phyloP scores from a whole-genome alignment of 2,888 invertebrate species.

The Dynastes hyllus region DNA sequence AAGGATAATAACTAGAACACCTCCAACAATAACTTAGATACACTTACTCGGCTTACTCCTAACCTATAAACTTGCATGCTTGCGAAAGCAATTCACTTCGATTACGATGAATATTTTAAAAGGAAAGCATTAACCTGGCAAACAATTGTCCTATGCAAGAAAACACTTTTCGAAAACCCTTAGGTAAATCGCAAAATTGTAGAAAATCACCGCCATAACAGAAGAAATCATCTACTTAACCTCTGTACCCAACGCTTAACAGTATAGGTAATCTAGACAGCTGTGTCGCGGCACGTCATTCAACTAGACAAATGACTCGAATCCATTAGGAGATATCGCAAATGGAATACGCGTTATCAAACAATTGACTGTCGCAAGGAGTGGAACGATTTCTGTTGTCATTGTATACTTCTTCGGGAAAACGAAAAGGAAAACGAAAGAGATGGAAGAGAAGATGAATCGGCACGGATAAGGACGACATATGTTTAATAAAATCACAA shows the following conservation, averaged over 20 bases:
- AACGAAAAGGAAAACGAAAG: constrained; percentile 16
- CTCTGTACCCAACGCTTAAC: neutral
- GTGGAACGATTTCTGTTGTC: neutral
- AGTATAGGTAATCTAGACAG: neutral
- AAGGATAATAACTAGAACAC: too few relatives aligned
- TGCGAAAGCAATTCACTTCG: too few relatives aligned
- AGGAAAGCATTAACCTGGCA: too few relatives aligned
- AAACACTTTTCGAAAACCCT: too few relatives aligned
- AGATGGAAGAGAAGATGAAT: neutral
- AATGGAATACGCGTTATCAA: constrained; percentile 52
- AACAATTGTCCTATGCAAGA: too few relatives aligned
- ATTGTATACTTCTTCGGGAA: neutral
- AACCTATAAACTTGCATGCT: too few relatives aligned
- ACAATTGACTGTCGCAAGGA: constrained; percentile 31
- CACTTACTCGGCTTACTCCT: too few relatives aligned
- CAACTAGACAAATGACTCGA: constrained; percentile 53
- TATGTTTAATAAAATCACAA: constrained; percentile 61
- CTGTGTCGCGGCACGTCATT: neutral
- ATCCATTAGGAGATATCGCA: constrained; percentile 60
- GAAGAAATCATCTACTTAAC: neutral
- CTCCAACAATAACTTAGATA: too few relatives aligned
- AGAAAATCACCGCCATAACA: neutral
- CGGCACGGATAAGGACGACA: constrained; percentile 54
- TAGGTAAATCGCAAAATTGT: too few relatives aligned
- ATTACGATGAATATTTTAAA: too few relatives aligned